A percentile compares a stretch with the other conserved stretches of the same genome.
phyloP scores from a whole-genome alignment of 2,113 vertebrate genomes.

The Triplophysa rosa region DNA sequence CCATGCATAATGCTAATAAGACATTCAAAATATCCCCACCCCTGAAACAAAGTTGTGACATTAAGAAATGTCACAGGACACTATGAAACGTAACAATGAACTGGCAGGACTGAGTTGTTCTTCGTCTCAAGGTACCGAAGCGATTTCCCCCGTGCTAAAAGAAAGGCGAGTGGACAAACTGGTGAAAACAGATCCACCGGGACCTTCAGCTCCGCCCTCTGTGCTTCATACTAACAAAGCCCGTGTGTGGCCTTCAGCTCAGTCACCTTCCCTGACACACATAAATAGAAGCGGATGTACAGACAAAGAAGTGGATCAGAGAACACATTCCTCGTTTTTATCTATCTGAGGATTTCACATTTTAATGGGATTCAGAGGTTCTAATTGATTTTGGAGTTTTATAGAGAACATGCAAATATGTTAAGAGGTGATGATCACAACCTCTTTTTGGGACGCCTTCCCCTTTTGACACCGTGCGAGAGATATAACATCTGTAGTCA shows the following conservation, averaged over 20 bases:
- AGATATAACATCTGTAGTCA: background rate
- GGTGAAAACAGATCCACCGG: constrained; percentile 39
- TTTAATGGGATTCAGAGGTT: constrained; percentile 14
- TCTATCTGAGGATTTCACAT: constrained; percentile 10
- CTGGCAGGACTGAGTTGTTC: background rate
- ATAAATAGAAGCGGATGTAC: constrained; percentile 43
- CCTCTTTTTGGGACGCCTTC: background rate
- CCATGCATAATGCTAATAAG: background rate
- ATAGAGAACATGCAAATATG: constrained; percentile 10
- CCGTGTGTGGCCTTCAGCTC: constrained; percentile 47
- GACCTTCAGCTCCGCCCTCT: constrained; percentile 36
- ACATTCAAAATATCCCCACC: constrained; percentile 11
- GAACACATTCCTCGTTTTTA: background rate
- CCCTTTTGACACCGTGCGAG: background rate
- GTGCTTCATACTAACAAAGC: constrained; percentile 49
- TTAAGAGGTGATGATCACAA: background rate
- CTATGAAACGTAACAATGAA: constrained; percentile 17
- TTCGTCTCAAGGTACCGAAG: constrained; percentile 26
- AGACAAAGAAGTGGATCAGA: constrained; percentile 45
- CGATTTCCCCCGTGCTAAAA: constrained; percentile 37
- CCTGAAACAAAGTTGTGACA: constrained; percentile 34
- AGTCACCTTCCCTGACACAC: constrained; percentile 54
- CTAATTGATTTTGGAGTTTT: constrained; percentile 24
- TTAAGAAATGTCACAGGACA: constrained; percentile 48
- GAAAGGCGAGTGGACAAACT: constrained; percentile 25